Percentiles rank a stretch among this genome's conserved stretches.
These are phyloP conservation scores for Chalcis sispes DNA, from an alignment of 2,888 invertebrate species.

Conservation along the genomic window DNA sequence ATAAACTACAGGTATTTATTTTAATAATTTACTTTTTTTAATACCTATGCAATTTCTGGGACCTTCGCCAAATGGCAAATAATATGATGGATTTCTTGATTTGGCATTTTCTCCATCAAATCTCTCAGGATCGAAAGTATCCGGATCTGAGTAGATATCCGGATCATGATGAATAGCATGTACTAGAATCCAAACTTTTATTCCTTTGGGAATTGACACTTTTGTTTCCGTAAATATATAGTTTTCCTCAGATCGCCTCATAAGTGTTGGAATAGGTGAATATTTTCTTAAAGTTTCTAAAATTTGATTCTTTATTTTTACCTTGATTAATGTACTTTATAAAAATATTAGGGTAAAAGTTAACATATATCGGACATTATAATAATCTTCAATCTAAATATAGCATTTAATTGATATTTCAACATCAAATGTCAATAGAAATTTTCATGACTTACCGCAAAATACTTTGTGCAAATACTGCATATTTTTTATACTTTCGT, in stretches of 20 bases:
- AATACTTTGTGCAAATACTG: constrained; percentile 74
- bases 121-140: constrained; percentile 65
- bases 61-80: constrained; percentile 69
- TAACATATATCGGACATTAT: too few species aligned
- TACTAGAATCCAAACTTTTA: constrained; percentile 61
- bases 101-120: constrained; percentile 59
- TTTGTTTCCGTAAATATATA: constrained; percentile 64
- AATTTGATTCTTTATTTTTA: too few species aligned
- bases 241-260: constrained; percentile 66
- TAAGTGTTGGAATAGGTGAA: constrained; percentile 71
- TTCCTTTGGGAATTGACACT: constrained; percentile 61
- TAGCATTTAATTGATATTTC: too few species aligned
- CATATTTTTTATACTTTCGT: constrained; percentile 74
- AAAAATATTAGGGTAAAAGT: too few species aligned
- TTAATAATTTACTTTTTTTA: not conserved
- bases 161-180: constrained; percentile 65
- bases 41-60: constrained; percentile 71
- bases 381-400: too few species aligned
- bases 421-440: too few species aligned
- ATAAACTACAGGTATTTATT: not conserved
- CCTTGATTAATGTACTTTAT: too few species aligned
- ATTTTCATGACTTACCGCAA: constrained; percentile 36
- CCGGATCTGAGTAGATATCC: constrained; percentile 64
- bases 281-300: constrained; percentile 76
- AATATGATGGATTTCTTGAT: constrained; percentile 61